Evolutionary conservation across 1,140 invertebrate genomes (phyloP), one percentile per base, ranked within the genome.

Genomic region (Scaptomyza montana): DNA sequence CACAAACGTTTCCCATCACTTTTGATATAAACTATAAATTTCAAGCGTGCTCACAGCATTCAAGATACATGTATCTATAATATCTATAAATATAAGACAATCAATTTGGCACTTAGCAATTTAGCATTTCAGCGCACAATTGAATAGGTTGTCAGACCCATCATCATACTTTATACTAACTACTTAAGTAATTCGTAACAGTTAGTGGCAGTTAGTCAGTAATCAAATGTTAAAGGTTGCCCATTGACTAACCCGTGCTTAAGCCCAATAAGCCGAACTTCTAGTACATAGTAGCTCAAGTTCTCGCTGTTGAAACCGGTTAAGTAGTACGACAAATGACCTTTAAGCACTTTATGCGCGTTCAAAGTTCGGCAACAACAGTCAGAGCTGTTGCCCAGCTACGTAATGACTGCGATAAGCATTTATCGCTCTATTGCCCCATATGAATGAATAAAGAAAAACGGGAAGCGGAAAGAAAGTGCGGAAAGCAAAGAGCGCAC

Each of bases 401-500:
- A 72, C 63, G 69, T 72, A 72, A 66, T 72, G 21, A 66, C 30
- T 66, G 55, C 30, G 69, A 72, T 72, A 66, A 66, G 69, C 39
- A 16, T 41, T 46, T 59, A 66, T 71, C 46, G 53, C 47, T 51
- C 49, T 43, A 50, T 56, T 59, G 54, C 41, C 16, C n/a, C 10
- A 41, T 41, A 57, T 65, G 61, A 65, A 57, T 64, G 45, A 21
- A 43, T 28, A 28, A 45, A 53, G 16, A 25, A 12, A 49, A 28
- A 10, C 28, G 46, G 12, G 16, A 10, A 63, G 7, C 41, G 39
- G n/a, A 30, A 56, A 56, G 41, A 2, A n/a, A 33, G 9, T 7
- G 33, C n/a, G 25, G n/a, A 30, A 56, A 56, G 41, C 30, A 2
- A n/a, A 33, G 9, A n/a, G 33, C n/a, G 25, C 25, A 6, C 25